Conservation (phyloP, 1,140 invertebrate species). For the Drosophila varians region DNA sequence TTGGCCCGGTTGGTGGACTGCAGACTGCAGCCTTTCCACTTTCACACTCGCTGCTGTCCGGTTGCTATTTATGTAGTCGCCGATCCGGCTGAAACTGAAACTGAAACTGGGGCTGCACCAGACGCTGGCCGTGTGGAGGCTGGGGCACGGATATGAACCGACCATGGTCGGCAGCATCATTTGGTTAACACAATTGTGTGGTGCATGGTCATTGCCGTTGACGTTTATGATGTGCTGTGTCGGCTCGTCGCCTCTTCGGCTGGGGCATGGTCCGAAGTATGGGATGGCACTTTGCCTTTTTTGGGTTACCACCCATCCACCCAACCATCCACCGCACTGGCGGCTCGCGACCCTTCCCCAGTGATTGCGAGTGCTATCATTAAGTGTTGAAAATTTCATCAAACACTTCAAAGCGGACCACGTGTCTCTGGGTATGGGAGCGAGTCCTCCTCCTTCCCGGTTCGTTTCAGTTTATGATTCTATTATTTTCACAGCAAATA, state of each 20-base stretch:
- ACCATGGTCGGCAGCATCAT: slow-evolving; percentile 47
- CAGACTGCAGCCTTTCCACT: background rate
- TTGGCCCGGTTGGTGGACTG: slow-evolving; percentile 44
- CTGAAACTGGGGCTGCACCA: slow-evolving; percentile 29
- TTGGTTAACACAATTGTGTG: slow-evolving; percentile 79
- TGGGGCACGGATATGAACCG: background rate
- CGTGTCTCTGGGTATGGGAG: slow-evolving; percentile 27
- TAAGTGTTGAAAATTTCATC: slow-evolving; percentile 82
- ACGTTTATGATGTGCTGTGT: slow-evolving; percentile 77
- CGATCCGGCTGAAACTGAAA: slow-evolving; percentile 36
- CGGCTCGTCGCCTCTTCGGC: slow-evolving; percentile 11
- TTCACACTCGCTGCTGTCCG: background rate
- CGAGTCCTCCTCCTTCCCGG: background rate
- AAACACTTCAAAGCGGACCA: slow-evolving; percentile 76
- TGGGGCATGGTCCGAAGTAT: background rate
- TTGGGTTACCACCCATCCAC: background rate
- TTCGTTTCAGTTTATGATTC: slow-evolving; percentile 79
- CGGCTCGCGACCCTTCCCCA: slow-evolving; percentile 6
- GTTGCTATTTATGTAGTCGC: slow-evolving; percentile 69
- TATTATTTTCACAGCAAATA: slow-evolving; percentile 82
- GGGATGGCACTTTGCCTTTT: slow-evolving; percentile 13
- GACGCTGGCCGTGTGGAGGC: background rate
- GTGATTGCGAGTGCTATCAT: slow-evolving; percentile 72
- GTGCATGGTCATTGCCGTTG: slow-evolving; percentile 71
- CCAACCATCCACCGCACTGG: too few species aligned